phyloP scores from a whole-genome alignment of 2,113 vertebrate genomes.

The Hydrochoerus hydrochaeris region DNA sequence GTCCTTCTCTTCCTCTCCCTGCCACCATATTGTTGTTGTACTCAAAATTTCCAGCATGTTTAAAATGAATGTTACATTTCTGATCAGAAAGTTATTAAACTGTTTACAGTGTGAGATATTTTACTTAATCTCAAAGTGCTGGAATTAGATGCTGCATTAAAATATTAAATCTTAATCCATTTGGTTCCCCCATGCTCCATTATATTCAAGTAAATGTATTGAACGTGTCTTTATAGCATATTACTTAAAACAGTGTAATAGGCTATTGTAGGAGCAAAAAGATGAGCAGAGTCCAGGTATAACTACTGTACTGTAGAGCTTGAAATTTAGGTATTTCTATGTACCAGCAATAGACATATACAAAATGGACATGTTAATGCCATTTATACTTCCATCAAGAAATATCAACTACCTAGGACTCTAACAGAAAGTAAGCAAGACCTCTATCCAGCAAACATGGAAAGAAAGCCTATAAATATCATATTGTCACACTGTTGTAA shows the following conservation, averaged over 20 bases:
- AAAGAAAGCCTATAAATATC: not conserved
- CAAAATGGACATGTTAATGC: not conserved
- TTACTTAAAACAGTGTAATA: not conserved
- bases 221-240: not conserved
- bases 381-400: not conserved
- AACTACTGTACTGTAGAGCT: not conserved
- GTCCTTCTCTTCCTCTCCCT: not conserved
- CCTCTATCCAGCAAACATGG: not conserved
- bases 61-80: not conserved
- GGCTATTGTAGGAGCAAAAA: not conserved
- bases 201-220: not conserved
- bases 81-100: not conserved
- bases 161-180: conserved; percentile 22
- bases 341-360: not conserved
- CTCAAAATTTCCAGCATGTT: not conserved
- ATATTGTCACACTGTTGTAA: not conserved
- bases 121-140: conserved; percentile 27
- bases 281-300: not conserved
- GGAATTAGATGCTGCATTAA: not conserved
- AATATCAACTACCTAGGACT: not conserved
- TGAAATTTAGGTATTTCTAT: not conserved
- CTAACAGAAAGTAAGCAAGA: not conserved
- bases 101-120: not conserved
- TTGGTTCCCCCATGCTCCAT: not conserved
- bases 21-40: not conserved